Conservation (phyloP, 2,888 invertebrate species). For the Catocala sponsa region DNA sequence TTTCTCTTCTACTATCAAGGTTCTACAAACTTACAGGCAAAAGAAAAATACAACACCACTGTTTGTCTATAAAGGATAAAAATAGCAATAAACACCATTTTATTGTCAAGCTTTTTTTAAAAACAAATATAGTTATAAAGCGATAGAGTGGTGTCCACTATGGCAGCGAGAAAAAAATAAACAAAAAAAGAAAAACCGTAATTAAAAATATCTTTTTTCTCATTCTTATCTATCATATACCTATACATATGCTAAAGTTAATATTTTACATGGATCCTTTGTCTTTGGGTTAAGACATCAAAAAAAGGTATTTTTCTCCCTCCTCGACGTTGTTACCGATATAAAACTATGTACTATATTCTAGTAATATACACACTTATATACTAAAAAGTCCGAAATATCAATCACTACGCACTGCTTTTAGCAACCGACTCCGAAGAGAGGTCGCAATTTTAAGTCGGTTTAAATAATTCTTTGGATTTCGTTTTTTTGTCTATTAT, state of each 20-base stretch:
- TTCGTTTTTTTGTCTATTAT: conserved; percentile 26
- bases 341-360: conserved; percentile 70
- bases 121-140: conserved; percentile 40
- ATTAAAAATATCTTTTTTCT: conserved; percentile 83
- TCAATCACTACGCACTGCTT: conserved; percentile 74
- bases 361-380: conserved; percentile 77
- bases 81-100: conserved; percentile 40
- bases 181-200: conserved; percentile 53
- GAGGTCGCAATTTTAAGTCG: conserved; percentile 22
- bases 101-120: conserved; percentile 53
- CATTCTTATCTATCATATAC: conserved; percentile 70
- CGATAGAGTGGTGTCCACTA: conserved; percentile 59
- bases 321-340: conserved; percentile 49
- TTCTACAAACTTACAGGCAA: conserved; percentile 43
- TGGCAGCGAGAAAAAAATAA: conserved; percentile 76
- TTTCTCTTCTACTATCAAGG: conserved; percentile 6
- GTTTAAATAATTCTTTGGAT: conserved; percentile 53
- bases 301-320: conserved; percentile 31
- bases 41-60: conserved; percentile 38
- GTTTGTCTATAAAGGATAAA: conserved; percentile 23
- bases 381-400: conserved; percentile 66
- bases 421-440: conserved; percentile 28
- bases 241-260: conserved; percentile 66
- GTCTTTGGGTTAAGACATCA: conserved; percentile 56
- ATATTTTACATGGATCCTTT: conserved; percentile 75